Evolutionary conservation across 2,797 vertebrate genomes (phyloP).

Genomic region (Knipowitschia caucasica): DNA sequence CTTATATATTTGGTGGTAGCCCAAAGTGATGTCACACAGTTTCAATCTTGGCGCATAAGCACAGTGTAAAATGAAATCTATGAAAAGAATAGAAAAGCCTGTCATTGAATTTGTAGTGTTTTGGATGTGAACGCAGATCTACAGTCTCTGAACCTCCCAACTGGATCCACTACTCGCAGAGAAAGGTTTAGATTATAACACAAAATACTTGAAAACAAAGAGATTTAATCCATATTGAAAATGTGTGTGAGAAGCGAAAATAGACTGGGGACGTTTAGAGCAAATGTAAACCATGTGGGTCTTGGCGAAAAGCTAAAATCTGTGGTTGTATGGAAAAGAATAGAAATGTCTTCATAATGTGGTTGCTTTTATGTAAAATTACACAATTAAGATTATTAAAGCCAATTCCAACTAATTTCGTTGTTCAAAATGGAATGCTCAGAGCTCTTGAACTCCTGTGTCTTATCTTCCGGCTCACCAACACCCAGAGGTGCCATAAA

Average conservation of each 20-base stretch:
- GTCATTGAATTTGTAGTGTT: neutral
- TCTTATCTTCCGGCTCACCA: too few relatives aligned
- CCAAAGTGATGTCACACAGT: neutral
- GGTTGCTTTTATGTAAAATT: too few relatives aligned
- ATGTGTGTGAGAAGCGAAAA: neutral
- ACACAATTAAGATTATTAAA: too few relatives aligned
- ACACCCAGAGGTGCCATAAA: too few relatives aligned
- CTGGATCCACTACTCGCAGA: neutral
- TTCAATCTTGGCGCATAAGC: neutral
- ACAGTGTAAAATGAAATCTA: neutral
- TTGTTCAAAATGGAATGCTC: too few relatives aligned
- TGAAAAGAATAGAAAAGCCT: neutral
- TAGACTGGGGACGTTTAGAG: neutral
- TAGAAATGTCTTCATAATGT: neutral
- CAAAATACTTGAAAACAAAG: neutral
- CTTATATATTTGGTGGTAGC: neutral
- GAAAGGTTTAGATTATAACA: neutral
- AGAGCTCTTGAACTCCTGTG: too few relatives aligned
- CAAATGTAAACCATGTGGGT: neutral
- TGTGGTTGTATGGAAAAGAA: slow-evolving; percentile 2
- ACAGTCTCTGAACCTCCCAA: neutral
- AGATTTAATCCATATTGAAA: neutral
- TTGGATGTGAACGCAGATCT: neutral
- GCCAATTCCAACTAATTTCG: too few relatives aligned
- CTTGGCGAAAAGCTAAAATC: neutral